These are phyloP conservation scores for Chrysocyon brachyurus DNA, from an alignment of 2,797 vertebrate species.

Conservation along the genomic window DNA sequence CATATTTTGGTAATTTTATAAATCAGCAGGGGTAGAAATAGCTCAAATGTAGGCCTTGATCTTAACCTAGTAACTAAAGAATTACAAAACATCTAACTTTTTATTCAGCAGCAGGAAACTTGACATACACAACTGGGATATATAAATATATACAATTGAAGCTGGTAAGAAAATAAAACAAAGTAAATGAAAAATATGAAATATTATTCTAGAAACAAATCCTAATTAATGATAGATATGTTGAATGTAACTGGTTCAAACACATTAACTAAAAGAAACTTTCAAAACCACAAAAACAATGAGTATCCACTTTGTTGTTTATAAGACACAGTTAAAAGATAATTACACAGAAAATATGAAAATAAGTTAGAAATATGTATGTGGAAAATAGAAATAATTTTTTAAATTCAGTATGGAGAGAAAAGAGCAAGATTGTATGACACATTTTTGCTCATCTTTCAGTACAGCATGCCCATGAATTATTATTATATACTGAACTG, in stretches of 20 bases:
- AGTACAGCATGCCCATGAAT: neutral
- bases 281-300: neutral
- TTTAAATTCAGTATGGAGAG: neutral
- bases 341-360: neutral
- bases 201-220: neutral
- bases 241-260: neutral
- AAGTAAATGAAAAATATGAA: neutral
- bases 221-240: neutral
- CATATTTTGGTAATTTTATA: neutral
- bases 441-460: neutral
- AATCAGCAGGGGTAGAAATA: neutral
- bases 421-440: neutral
- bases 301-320: neutral
- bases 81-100: neutral
- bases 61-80: neutral
- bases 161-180: neutral
- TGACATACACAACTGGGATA: neutral
- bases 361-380: neutral
- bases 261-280: neutral
- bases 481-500: neutral
- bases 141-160: neutral
- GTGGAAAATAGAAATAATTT: neutral
- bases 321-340: neutral
- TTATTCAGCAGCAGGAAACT: neutral
- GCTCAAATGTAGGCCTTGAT: neutral